A percentile compares a stretch with the other conserved stretches of the same genome.
These are phyloP conservation scores for Drosophila parabipectinata DNA, from an alignment of 1,140 invertebrate species.

Conservation along the genomic window DNA sequence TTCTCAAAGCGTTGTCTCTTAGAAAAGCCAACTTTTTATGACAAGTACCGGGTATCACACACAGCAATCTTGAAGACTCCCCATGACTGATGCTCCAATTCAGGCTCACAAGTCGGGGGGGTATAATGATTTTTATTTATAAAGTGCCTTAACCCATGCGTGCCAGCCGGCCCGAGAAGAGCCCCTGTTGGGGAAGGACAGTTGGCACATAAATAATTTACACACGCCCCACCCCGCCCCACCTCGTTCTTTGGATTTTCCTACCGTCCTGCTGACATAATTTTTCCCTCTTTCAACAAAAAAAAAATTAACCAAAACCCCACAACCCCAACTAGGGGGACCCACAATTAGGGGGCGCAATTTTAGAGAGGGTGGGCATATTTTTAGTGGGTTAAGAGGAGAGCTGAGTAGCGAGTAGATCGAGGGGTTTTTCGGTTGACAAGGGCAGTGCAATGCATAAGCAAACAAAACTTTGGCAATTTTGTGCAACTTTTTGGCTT, in stretches of 20 bases:
- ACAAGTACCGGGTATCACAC: too few relatives aligned
- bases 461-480: conserved; percentile 67
- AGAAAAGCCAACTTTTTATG: too few relatives aligned
- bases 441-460: conserved; percentile 49
- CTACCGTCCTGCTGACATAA: conserved; percentile 68
- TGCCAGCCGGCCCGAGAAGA: conserved; percentile 14
- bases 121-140: conserved; percentile 77
- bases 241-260: not conserved
- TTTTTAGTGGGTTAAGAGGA: conserved; percentile 11
- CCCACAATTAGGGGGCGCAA: conserved; percentile 20
- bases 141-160: conserved; percentile 65
- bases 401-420: not conserved
- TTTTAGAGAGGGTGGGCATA: conserved; percentile 7
- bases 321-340: not conserved
- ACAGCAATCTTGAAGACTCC: too few relatives aligned
- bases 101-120: too few relatives aligned
- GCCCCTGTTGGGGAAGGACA: conserved; percentile 45
- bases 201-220: conserved; percentile 80
- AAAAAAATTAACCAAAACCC: conserved; percentile 1
- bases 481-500: conserved; percentile 71
- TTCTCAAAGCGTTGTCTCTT: too few relatives aligned
- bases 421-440: conserved; percentile 4
- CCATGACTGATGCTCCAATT: too few relatives aligned
- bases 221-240: conserved; percentile 42
- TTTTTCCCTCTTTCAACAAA: conserved; percentile 30